Conservation (phyloP, 2,888 invertebrate genomes). For the Synanthedon myopaeformis region DNA sequence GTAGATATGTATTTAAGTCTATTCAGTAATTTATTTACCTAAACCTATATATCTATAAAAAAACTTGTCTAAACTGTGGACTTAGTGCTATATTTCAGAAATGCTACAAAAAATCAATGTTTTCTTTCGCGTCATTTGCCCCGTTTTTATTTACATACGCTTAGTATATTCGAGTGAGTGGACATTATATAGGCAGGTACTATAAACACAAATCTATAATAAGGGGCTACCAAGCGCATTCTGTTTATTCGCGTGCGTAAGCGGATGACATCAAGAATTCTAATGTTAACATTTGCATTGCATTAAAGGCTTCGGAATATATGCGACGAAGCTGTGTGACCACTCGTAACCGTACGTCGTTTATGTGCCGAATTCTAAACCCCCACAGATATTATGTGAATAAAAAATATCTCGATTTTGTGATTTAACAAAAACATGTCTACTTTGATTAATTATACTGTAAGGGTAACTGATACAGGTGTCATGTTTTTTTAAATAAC, state of each 20-base stretch:
- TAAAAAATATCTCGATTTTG: neutral
- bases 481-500: constrained; percentile 16
- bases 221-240: constrained; percentile 1
- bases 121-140: no score
- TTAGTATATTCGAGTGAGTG: no score
- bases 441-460: neutral
- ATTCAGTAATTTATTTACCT: no score
- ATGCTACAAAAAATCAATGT: no score
- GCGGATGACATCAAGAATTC: constrained; percentile 17
- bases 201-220: constrained; percentile 1
- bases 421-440: neutral
- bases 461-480: neutral
- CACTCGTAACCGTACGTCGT: no score
- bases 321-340: no score
- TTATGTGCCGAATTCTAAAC: neutral
- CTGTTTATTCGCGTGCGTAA: constrained; percentile 20
- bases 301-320: constrained; percentile 4
- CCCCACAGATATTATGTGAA: neutral
- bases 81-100: no score
- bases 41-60: no score
- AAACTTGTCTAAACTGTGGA: no score
- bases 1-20: no score
- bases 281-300: constrained; percentile 19
- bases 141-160: no score
- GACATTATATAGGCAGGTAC: constrained; percentile 4